Evolutionary conservation across 2,888 invertebrate species (phyloP), one percentile per base, ranked within the genome.

Genomic region (Mesorhabditis spiculigera): DNA sequence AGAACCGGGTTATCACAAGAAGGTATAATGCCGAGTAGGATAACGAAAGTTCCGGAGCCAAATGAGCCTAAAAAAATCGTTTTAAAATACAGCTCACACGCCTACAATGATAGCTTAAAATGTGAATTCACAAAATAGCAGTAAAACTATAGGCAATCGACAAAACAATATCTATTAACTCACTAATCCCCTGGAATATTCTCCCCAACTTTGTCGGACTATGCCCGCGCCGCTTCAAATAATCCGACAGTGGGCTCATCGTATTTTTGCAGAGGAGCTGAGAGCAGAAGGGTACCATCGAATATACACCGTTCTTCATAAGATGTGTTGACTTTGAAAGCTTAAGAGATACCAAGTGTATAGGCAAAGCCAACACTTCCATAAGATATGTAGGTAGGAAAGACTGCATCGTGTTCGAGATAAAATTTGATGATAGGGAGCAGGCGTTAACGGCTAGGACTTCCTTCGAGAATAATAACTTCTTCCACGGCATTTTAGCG

Each of bases 221-320:
- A n/a, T 50, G n/a, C 58, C 58, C 58, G 8, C n/a, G 8, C 58
- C 58, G 8, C n/a, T 50, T 50, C 58, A 50, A 50, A n/a, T 50
- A 50, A 50, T 50, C 58, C 8, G 58, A 50, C 2, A 50, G n/a
- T 50, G 58, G 58, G 8, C 58, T n/a, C 58, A 50, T 50, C n/a
- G 58, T 50, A 50, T 50, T 50, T 50, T 50, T 50, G 58, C 10
- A 50, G 58, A 50, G 58, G n/a, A 50, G 58, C n/a, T 50, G 58
- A 10, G 58, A 50, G 58, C 58, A 50, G n/a, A 50, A 50, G 58
- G 58, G 58, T 13, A 50, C 58, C 58, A 50, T 50, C n/a, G 58
- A 13, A 50, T 50, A 50, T 50, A 50, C 2, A 50, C 58, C 58
- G n/a, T 50, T 50, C 58, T 50, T 50, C 58, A 50, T 2, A n/a